Conservation (phyloP, 2,888 invertebrate genomes). For the Helleia helle region DNA sequence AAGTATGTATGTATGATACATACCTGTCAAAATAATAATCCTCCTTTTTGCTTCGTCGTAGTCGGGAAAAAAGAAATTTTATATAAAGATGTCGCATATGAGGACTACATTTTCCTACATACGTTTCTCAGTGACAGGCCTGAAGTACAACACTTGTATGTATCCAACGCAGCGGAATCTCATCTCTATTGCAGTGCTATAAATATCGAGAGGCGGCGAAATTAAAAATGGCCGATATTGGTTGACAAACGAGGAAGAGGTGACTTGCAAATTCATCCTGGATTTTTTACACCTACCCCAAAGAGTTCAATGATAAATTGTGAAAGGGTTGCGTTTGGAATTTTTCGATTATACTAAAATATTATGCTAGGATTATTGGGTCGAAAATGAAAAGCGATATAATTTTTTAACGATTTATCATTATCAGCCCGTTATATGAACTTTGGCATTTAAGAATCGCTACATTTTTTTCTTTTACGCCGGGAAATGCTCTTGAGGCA, state of each 20-base stretch:
- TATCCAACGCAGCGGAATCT: constrained; percentile 17
- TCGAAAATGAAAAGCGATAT: too few species aligned
- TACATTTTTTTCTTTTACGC: too few species aligned
- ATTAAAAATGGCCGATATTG: constrained; percentile 34
- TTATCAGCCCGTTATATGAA: too few species aligned
- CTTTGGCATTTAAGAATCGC: too few species aligned
- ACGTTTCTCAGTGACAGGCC: constrained; percentile 46
- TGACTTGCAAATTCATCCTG: constrained; percentile 56
- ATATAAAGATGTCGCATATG: too few species aligned
- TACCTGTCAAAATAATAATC: too few species aligned
- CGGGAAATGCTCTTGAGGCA: too few species aligned
- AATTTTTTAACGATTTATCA: too few species aligned
- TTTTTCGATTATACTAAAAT: constrained; percentile 12
- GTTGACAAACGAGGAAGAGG: constrained; percentile 61
- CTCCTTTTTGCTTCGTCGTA: too few species aligned
- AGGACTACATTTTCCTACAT: constrained; percentile 43
- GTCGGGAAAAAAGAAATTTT: too few species aligned
- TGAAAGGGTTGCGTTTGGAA: constrained; percentile 37
- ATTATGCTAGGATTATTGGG: too few species aligned
- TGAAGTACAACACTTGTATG: constrained; percentile 9
- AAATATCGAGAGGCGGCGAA: constrained; percentile 16
- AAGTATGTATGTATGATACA: too few species aligned
- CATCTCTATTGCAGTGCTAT: constrained; percentile 19
- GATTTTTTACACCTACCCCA: constrained; percentile 51
- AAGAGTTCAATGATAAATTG: constrained; percentile 51